A percentile compares a stretch with the other conserved stretches of the same genome.
Evolutionary conservation across 2,113 vertebrate genomes (phyloP).

Genomic region (Macroglossus sobrinus): DNA sequence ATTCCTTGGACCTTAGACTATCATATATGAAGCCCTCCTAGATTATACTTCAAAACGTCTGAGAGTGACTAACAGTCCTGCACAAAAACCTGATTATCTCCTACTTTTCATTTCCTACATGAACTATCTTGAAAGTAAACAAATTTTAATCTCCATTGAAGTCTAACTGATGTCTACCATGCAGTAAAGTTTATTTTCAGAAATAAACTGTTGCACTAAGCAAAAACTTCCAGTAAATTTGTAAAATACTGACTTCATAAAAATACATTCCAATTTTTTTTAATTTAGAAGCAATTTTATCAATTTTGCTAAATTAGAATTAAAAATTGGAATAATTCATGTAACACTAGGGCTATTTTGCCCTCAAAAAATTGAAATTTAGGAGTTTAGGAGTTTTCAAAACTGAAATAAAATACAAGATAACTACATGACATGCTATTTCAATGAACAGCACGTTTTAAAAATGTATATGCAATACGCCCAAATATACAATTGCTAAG

Average conservation of each 20-base stretch:
- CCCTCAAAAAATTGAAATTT: not conserved
- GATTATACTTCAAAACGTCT: not conserved
- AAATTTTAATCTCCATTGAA: not conserved
- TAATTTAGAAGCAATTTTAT: not conserved
- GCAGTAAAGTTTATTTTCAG: not conserved
- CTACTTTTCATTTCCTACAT: not conserved
- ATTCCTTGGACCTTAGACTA: not conserved
- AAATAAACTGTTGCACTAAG: not conserved
- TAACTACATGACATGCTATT: not conserved
- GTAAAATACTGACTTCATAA: not conserved
- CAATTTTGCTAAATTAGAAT: no score
- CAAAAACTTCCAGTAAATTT: not conserved
- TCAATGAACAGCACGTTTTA: not conserved
- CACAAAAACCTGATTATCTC: not conserved
- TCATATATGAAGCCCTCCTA: not conserved
- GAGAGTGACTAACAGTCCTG: not conserved
- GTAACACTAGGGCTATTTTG: not conserved
- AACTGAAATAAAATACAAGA: slow-evolving; percentile 17
- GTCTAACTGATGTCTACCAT: not conserved
- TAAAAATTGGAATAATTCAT: not conserved
- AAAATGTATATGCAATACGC: not conserved
- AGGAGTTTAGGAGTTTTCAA: not conserved
- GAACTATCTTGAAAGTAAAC: not conserved
- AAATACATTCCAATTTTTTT: not conserved
- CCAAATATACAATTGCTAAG: slow-evolving; percentile 23